These are phyloP conservation scores for Vimba vimba DNA, from an alignment of 2,113 vertebrate species.

Conservation along the genomic window DNA sequence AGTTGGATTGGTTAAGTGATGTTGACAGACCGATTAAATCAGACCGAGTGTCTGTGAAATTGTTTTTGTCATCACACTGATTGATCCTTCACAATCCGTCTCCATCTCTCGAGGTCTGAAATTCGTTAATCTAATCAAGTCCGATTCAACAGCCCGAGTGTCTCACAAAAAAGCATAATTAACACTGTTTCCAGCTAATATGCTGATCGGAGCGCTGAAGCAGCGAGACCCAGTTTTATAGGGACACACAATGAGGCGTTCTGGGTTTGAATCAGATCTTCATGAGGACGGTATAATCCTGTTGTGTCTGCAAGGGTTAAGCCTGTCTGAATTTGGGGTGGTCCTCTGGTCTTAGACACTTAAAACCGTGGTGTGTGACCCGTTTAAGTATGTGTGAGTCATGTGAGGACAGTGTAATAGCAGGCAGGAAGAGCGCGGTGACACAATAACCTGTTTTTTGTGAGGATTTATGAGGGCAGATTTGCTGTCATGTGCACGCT, in stretches of 20 bases:
- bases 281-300: constrained; percentile 5
- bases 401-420: constrained; percentile 1
- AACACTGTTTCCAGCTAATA: background rate
- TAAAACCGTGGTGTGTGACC: background rate
- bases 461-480: constrained; percentile 27
- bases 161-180: constrained; percentile 11
- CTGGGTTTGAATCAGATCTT: constrained; percentile 29
- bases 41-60: constrained; percentile 17
- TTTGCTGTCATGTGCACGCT: background rate
- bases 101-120: constrained; percentile 23
- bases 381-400: constrained; percentile 19
- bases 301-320: constrained; percentile 44
- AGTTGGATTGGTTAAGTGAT: background rate
- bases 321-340: constrained; percentile 14
- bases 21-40: constrained; percentile 17
- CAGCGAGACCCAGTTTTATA: background rate
- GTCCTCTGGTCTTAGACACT: constrained; percentile 10
- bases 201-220: background rate
- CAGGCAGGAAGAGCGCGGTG: background rate
- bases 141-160: background rate
- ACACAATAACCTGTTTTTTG: constrained; percentile 41
- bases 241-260: constrained; percentile 33
- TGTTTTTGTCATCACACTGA: constrained; percentile 30
- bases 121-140: constrained; percentile 14
- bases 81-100: constrained; percentile 11